Conservation (phyloP, 2,888 invertebrate genomes). For the Branchipolynoe longqiensis region DNA sequence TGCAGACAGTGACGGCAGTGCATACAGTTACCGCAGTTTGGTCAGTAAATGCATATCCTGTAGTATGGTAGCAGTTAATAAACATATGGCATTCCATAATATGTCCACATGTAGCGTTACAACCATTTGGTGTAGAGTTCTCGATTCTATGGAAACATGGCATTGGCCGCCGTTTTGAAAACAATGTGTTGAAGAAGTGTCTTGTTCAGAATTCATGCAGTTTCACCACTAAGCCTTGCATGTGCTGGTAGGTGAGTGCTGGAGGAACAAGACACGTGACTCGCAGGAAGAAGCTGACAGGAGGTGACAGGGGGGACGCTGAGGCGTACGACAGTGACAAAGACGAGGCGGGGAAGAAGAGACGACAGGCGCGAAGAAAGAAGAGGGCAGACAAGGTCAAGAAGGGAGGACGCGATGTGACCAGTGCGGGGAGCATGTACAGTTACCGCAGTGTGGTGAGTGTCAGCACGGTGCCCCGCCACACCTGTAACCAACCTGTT, state of each 20-base stretch:
- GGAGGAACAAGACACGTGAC: slow-evolving; percentile 78
- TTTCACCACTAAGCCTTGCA: too few relatives aligned
- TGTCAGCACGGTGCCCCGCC: slow-evolving; percentile 61
- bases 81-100: not conserved
- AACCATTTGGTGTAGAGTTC: too few relatives aligned
- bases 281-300: slow-evolving; percentile 72
- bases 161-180: too few relatives aligned
- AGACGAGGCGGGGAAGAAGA: slow-evolving; percentile 59
- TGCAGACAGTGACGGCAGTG: slow-evolving; percentile 76
- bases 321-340: slow-evolving; percentile 74
- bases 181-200: too few relatives aligned
- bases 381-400: slow-evolving; percentile 66
- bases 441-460: slow-evolving; percentile 77
- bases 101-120: too few relatives aligned
- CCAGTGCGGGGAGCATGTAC: slow-evolving; percentile 76
- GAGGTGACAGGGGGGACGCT: slow-evolving; percentile 77
- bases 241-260: slow-evolving; percentile 69
- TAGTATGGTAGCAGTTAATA: too few relatives aligned
- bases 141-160: too few relatives aligned
- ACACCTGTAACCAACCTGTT: not conserved
- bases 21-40: slow-evolving; percentile 78
- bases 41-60: slow-evolving; percentile 73
- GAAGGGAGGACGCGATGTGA: slow-evolving; percentile 72
- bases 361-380: slow-evolving; percentile 64
- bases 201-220: too few relatives aligned